A percentile compares a stretch with the other conserved stretches of the same genome.
These are phyloP conservation scores for Balaeniceps rex DNA, from an alignment of 2,113 vertebrate species.

Conservation along the genomic window DNA sequence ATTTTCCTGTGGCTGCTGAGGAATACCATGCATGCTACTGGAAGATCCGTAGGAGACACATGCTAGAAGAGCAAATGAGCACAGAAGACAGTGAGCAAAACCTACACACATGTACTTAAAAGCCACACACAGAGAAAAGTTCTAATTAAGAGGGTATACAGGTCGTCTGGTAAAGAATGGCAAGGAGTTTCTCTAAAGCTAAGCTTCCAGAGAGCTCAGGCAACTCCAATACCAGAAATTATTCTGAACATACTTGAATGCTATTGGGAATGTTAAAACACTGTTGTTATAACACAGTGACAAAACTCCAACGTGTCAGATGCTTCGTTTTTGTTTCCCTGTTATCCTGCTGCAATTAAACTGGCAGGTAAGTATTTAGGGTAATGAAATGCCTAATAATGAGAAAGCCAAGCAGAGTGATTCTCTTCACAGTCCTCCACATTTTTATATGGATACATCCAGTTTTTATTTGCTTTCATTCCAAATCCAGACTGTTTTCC, in stretches of 20 bases:
- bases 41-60: background rate
- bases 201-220: background rate
- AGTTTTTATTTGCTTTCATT: background rate
- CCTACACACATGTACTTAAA: background rate
- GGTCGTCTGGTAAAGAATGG: background rate
- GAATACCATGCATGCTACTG: background rate
- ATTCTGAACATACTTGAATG: background rate
- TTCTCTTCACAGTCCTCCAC: background rate
- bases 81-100: background rate
- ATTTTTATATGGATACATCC: background rate
- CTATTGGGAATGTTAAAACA: too few species aligned
- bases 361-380: background rate
- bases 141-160: background rate
- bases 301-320: background rate
- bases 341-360: background rate
- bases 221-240: background rate
- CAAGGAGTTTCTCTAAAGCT: background rate
- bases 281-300: background rate
- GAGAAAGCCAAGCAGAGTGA: background rate
- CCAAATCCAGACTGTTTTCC: background rate
- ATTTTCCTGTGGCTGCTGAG: background rate
- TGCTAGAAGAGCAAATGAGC: background rate
- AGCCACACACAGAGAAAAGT: background rate
- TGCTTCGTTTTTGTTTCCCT: background rate
- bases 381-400: background rate